A percentile compares a stretch with the other conserved stretches of the same genome.
Conservation (phyloP, 1,140 invertebrate genomes). For the Acromyrmex heyeri region DNA sequence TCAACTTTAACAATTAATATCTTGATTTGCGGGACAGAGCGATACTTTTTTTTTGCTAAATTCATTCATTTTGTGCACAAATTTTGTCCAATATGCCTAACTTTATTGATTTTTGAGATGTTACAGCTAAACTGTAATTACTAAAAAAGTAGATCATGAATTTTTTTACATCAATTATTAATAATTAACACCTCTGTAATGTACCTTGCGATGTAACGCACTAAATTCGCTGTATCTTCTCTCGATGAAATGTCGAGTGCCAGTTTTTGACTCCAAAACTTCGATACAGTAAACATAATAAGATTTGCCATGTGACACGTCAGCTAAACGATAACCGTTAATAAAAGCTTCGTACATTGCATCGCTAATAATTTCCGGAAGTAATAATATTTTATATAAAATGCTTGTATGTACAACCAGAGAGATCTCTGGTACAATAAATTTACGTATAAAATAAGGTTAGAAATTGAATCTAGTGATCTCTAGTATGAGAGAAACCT, state of each 20-base stretch:
- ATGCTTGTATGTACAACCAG: not conserved
- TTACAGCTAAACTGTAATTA: too few relatives aligned
- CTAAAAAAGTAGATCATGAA: not conserved
- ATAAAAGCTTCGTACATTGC: constrained; percentile 85
- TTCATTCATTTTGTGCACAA: too few relatives aligned
- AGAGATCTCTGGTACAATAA: not conserved
- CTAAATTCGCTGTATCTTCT: constrained; percentile 89
- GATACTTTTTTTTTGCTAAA: too few relatives aligned
- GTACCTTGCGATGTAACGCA: constrained; percentile 88
- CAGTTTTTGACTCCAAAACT: constrained; percentile 83
- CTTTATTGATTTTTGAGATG: too few relatives aligned
- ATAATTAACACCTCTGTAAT: constrained; percentile 26
- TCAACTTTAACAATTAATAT: too few relatives aligned
- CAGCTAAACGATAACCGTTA: constrained; percentile 84
- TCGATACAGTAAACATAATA: constrained; percentile 88
- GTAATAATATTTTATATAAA: not conserved
- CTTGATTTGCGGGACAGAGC: too few relatives aligned
- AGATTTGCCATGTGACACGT: constrained; percentile 84
- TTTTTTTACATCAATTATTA: not conserved
- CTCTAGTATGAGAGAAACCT: too few relatives aligned
- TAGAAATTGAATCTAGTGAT: not conserved
- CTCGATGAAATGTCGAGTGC: constrained; percentile 86
- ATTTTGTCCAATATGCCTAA: too few relatives aligned
- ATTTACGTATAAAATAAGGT: not conserved
- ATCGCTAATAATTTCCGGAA: constrained; percentile 67